phyloP scores from a whole-genome alignment of 2,113 vertebrate species.

The Tricholaema leucomelas region DNA sequence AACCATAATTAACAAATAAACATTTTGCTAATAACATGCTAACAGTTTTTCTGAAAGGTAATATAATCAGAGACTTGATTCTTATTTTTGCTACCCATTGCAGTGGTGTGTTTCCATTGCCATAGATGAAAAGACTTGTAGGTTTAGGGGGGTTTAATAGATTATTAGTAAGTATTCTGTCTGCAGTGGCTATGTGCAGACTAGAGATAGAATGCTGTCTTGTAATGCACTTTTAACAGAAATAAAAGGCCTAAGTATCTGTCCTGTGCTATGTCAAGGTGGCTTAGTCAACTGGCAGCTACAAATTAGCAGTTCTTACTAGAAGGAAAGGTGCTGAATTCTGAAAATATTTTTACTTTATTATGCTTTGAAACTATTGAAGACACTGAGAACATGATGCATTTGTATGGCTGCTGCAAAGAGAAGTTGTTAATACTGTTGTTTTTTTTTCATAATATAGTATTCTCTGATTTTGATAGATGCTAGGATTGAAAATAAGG shows the following conservation, averaged over 20 bases:
- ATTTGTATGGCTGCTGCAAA: not conserved
- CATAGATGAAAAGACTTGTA: not conserved
- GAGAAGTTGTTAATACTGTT: not conserved
- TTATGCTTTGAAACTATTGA: not conserved
- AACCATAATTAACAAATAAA: conserved; percentile 67
- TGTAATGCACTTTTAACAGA: not conserved
- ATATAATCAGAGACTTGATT: conserved; percentile 44
- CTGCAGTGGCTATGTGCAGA: not conserved
- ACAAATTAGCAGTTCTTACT: not conserved
- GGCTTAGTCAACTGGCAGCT: not conserved
- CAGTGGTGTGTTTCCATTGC: not conserved
- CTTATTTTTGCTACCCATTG: not conserved
- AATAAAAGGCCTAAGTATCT: not conserved
- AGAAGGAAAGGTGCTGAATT: not conserved
- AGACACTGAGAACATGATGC: not conserved
- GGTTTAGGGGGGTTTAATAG: not conserved
- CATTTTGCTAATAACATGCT: conserved; percentile 57
- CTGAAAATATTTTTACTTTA: not conserved
- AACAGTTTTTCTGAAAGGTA: conserved; percentile 56
- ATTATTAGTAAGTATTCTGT: not conserved
- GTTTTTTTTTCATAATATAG: not conserved
- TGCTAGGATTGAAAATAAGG: not conserved
- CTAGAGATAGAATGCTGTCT: not conserved
- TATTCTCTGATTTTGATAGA: not conserved
- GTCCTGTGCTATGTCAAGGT: not conserved